A percentile compares a stretch with the other conserved stretches of the same genome.
These are phyloP conservation scores for Euura saliciscinereae DNA, from an alignment of 1,140 invertebrate genomes.

Conservation along the genomic window DNA sequence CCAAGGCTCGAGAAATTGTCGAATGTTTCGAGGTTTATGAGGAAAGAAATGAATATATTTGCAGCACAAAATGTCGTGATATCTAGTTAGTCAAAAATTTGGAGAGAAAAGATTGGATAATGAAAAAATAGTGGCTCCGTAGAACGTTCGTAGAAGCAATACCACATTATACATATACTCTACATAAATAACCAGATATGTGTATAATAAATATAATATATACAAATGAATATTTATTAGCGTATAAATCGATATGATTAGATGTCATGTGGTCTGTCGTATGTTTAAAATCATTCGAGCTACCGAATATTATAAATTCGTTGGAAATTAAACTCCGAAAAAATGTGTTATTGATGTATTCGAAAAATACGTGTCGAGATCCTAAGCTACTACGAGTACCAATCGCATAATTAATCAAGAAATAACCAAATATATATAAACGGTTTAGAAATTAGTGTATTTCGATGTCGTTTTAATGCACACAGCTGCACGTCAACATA, in stretches of 20 bases:
- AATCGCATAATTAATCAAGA: neutral
- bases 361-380: conserved; percentile 15
- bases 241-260: too few species aligned
- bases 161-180: conserved; percentile 10
- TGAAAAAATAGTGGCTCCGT: conserved; percentile 11
- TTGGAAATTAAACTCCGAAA: neutral
- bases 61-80: conserved; percentile 35
- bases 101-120: conserved; percentile 23
- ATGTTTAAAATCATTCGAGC: too few species aligned
- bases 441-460: neutral
- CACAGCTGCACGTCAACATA: neutral
- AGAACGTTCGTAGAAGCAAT: conserved; percentile 43
- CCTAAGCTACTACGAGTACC: conserved; percentile 28
- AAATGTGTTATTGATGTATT: neutral
- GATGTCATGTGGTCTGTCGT: too few species aligned
- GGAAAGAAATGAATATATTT: conserved; percentile 29
- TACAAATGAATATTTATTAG: neutral
- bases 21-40: conserved; percentile 31
- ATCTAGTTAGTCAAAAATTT: neutral
- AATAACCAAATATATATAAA: neutral
- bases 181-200: too few species aligned
- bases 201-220: neutral
- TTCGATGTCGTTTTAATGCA: neutral
- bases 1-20: conserved; percentile 29
- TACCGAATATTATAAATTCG: too few species aligned